Conservation (phyloP, 2,797 vertebrate genomes). For the Semotilus atromaculatus region DNA sequence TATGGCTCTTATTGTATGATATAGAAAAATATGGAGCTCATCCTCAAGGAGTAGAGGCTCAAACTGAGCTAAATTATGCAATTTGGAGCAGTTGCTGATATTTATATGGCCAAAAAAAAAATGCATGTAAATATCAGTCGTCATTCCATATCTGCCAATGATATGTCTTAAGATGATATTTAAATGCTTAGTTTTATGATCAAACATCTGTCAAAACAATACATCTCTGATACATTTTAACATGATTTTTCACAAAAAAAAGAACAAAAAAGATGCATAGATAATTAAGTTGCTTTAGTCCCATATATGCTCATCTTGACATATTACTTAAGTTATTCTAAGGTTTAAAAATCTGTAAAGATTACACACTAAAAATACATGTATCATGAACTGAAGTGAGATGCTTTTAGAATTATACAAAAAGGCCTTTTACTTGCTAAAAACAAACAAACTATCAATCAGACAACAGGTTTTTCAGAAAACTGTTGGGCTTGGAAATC, state of each 20-base stretch:
- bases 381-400: not conserved
- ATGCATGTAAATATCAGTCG: not conserved
- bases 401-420: not conserved
- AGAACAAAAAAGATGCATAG: too few relatives aligned
- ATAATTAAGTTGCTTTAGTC: not conserved
- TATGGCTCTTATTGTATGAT: not conserved
- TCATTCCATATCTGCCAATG: not conserved
- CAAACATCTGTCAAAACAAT: not conserved
- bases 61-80: not conserved
- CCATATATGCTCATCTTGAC: not conserved
- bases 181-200: not conserved
- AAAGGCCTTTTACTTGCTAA: not conserved
- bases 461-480: not conserved
- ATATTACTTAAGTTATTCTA: not conserved
- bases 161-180: not conserved
- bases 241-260: not conserved
- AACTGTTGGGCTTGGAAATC: not conserved
- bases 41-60: not conserved
- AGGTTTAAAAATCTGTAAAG: too few relatives aligned
- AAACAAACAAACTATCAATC: not conserved
- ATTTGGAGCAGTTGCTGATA: not conserved
- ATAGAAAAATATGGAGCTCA: not conserved
- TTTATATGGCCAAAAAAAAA: not conserved
- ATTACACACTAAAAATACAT: not conserved
- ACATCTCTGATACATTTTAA: not conserved